phyloP scores from a whole-genome alignment of 2,888 invertebrate genomes.

The Rosalia funebris region DNA sequence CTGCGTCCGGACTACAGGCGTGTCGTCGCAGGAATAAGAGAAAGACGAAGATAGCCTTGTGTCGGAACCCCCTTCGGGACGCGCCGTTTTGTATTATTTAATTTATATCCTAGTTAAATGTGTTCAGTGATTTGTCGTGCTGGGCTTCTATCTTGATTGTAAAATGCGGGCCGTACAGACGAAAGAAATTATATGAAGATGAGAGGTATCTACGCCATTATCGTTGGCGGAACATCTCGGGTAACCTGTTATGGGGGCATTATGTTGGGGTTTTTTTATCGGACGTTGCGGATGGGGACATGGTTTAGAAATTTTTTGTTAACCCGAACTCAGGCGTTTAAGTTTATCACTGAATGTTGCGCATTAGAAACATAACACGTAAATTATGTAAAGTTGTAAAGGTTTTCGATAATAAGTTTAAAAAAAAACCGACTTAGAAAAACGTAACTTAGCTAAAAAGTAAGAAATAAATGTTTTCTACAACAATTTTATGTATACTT shows the following conservation, averaged over 20 bases:
- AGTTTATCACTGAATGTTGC: too few species aligned
- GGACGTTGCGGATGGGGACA: neutral
- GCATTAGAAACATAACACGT: too few species aligned
- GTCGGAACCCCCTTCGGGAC: conserved; percentile 20
- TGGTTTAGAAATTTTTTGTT: too few species aligned
- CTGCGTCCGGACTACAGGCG: conserved; percentile 3
- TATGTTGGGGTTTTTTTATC: neutral
- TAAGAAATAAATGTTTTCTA: too few species aligned
- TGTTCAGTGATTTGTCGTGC: conserved; percentile 59
- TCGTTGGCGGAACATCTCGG: conserved; percentile 20
- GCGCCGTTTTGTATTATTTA: conserved; percentile 51
- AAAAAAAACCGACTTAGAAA: too few species aligned
- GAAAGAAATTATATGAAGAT: conserved; percentile 28
- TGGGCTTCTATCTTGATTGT: conserved; percentile 54
- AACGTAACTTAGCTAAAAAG: too few species aligned
- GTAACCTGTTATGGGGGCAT: conserved; percentile 6
- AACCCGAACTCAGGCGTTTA: too few species aligned
- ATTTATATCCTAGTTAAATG: conserved; percentile 54
- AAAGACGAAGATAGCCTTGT: conserved; percentile 22
- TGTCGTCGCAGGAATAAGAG: conserved; percentile 1
- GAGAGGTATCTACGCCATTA: conserved; percentile 25
- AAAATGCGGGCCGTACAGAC: conserved; percentile 39
- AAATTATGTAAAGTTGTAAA: too few species aligned
- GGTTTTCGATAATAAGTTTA: too few species aligned
- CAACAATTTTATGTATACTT: too few species aligned